phyloP scores from a whole-genome alignment of 2,888 invertebrate genomes.

The Mythimna vitellina region DNA sequence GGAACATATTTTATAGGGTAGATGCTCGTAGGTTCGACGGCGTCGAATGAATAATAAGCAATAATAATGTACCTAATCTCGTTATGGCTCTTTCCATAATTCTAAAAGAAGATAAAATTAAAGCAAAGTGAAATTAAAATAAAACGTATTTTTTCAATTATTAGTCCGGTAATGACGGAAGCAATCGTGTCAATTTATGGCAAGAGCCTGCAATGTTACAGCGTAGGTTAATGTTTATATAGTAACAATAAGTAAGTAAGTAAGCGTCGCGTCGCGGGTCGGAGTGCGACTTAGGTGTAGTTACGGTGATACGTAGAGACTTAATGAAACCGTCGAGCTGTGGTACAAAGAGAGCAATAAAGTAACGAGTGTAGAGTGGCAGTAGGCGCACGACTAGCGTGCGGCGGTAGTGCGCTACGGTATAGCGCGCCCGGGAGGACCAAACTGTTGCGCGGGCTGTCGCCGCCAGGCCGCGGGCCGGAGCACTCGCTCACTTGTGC shows the following conservation, averaged over 20 bases:
- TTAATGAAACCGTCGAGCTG: conserved; percentile 89
- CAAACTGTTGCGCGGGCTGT: conserved; percentile 77
- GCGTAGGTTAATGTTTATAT: conserved; percentile 80
- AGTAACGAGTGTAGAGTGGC: conserved; percentile 80
- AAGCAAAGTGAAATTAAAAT: conserved; percentile 68
- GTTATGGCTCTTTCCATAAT: conserved; percentile 83
- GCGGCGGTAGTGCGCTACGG: conserved; percentile 75
- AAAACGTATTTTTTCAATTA: conserved; percentile 84
- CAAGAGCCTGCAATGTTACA: conserved; percentile 83
- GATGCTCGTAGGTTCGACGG: conserved; percentile 77
- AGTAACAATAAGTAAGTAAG: conserved; percentile 78
- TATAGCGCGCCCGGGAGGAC: conserved; percentile 75
- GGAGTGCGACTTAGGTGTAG: conserved; percentile 81
- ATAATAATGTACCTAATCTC: conserved; percentile 86
- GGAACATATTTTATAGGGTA: conserved; percentile 77
- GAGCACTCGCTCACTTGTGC: conserved; percentile 15
- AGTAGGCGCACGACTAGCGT: conserved; percentile 82
- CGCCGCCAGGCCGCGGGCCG: conserved; percentile 47
- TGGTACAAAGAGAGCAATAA: conserved; percentile 89
- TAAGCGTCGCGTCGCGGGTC: conserved; percentile 76
- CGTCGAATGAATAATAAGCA: conserved; percentile 83
- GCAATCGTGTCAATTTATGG: conserved; percentile 86
- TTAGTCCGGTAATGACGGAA: conserved; percentile 79
- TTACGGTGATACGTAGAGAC: conserved; percentile 89
- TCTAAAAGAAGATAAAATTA: conserved; percentile 64